A percentile compares a stretch with the other conserved stretches of the same genome.
Conservation (phyloP, 2,888 invertebrate genomes). For the Uloborus plumipes region DNA sequence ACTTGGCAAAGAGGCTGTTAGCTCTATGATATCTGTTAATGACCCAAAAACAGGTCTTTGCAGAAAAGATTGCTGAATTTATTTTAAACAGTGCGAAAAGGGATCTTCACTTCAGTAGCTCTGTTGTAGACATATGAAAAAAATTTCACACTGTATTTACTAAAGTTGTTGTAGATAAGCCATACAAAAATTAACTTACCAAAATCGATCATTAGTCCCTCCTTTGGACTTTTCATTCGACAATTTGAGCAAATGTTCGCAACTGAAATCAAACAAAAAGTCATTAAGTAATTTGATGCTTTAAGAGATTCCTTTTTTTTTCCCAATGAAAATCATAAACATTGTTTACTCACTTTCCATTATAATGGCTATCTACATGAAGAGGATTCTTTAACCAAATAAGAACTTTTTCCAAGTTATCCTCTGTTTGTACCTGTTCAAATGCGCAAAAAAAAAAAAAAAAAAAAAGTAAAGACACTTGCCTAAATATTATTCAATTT, state of each 20-base stretch:
- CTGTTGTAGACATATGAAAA: no score
- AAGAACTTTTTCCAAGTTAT: slow-evolving; percentile 21
- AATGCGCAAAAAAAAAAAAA: neutral
- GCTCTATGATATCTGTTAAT: no score
- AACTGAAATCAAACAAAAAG: slow-evolving; percentile 6
- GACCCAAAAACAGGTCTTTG: no score
- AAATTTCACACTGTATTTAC: no score
- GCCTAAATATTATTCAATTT: no score
- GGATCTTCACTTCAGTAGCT: no score
- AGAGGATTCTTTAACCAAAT: slow-evolving; percentile 32
- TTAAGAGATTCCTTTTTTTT: neutral
- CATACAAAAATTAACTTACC: slow-evolving; percentile 12
- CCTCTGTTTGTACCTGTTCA: slow-evolving; percentile 33
- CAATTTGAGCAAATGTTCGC: slow-evolving; percentile 16
- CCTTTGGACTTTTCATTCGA: slow-evolving; percentile 11
- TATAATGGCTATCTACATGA: slow-evolving; percentile 42
- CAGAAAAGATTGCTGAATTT: no score
- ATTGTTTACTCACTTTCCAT: slow-evolving; percentile 33
- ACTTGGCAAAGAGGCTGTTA: no score
- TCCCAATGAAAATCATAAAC: neutral
- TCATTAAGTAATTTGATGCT: neutral
- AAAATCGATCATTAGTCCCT: slow-evolving; percentile 32
- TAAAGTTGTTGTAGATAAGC: no score
- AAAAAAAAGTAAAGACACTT: neutral
- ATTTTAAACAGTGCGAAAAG: no score